Evolutionary conservation across 1,140 invertebrate species (phyloP).

Genomic region (Drosophila albomicans): DNA sequence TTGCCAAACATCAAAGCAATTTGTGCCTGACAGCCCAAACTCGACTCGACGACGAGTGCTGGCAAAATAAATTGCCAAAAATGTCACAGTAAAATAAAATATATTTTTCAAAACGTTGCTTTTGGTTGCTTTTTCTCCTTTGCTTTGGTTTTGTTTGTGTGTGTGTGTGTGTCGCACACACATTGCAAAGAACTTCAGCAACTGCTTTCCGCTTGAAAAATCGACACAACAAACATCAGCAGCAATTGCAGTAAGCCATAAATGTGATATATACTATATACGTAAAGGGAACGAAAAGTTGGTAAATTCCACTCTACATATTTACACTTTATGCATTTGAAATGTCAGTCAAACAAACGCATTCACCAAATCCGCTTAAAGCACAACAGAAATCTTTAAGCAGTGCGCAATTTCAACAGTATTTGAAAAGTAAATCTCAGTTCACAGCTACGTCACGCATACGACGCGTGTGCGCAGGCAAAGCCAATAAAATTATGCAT

Average conservation of each 20-base stretch:
- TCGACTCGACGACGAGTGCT: constrained; percentile 22
- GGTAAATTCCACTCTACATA: constrained; percentile 10
- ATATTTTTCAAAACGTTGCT: constrained; percentile 38
- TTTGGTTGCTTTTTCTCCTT: background rate
- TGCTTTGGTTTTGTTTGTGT: background rate
- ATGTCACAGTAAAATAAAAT: constrained; percentile 58
- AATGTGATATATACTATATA: constrained; percentile 23
- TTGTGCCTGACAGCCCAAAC: constrained; percentile 52
- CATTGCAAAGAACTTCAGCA: constrained; percentile 15
- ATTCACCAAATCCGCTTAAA: background rate
- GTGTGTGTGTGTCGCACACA: background rate
- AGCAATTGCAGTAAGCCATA: constrained; percentile 42
- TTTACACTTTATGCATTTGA: constrained; percentile 28
- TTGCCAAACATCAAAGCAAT: constrained; percentile 77
- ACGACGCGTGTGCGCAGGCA: constrained; percentile 29
- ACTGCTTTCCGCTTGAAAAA: constrained; percentile 27
- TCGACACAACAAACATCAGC: constrained; percentile 22
- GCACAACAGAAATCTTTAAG: background rate
- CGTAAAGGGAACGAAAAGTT: constrained; percentile 20
- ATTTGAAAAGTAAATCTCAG: background rate
- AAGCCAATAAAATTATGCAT: constrained; percentile 41
- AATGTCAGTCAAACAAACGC: constrained; percentile 21
- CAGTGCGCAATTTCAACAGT: background rate
- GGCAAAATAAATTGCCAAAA: constrained; percentile 73
- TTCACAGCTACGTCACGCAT: constrained; percentile 38